These are phyloP conservation scores for Antedon mediterranea DNA, from an alignment of 53 echinoderm and acorn worm genomes.

Conservation along the genomic window DNA sequence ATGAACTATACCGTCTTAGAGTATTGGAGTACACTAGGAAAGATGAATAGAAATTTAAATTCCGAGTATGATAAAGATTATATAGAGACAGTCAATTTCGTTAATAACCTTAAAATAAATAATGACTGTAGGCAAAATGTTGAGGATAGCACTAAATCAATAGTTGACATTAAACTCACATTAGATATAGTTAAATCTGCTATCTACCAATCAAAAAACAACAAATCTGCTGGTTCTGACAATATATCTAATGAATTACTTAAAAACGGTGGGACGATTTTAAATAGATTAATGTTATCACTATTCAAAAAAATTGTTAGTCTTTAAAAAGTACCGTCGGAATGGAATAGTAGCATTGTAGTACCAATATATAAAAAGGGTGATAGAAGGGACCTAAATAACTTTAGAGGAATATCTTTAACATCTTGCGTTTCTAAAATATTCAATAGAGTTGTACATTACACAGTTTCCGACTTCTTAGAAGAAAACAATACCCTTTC, in stretches of 20 bases:
- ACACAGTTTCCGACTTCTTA: too few species aligned
- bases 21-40: background rate
- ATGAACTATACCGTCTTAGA: background rate
- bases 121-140: too few species aligned
- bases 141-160: background rate
- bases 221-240: background rate
- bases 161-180: background rate
- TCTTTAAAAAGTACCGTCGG: background rate
- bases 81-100: background rate
- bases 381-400: background rate
- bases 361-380: background rate
- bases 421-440: too few species aligned
- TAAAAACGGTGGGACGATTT: background rate
- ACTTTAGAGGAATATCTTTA: slow-evolving; percentile 3
- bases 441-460: too few species aligned
- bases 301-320: background rate
- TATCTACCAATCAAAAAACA: background rate
- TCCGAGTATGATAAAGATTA: background rate
- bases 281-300: background rate
- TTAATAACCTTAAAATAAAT: background rate
- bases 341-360: background rate
- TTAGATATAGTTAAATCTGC: background rate
- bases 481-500: too few species aligned
- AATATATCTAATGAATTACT: background rate
- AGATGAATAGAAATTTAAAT: background rate